Conservation (phyloP, 2,797 vertebrate species). For the Megaceryle alcyon region DNA sequence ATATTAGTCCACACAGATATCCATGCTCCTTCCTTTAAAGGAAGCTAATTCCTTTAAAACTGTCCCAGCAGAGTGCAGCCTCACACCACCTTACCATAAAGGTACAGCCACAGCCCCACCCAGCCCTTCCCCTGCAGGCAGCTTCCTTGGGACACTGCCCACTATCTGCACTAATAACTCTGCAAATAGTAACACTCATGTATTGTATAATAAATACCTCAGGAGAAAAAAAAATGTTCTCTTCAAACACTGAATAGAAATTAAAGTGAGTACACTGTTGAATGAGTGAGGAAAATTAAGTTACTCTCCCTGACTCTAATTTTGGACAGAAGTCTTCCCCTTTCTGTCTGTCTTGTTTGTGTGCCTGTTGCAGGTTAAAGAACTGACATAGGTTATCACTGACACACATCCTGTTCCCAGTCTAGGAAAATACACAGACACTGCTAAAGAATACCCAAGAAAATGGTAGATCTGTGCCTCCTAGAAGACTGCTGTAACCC, state of each 20-base stretch:
- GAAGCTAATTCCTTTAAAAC: not conserved
- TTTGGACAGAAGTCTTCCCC: not conserved
- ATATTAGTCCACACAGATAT: not conserved
- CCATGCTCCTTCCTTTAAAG: not conserved
- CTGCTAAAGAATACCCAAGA: not conserved
- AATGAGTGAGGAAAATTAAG: not conserved
- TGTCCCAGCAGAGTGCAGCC: accelerated
- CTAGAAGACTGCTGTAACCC: not conserved
- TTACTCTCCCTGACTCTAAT: not conserved
- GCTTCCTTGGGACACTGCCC: not conserved
- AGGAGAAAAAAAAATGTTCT: not conserved
- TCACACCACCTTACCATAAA: not conserved
- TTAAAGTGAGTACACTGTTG: not conserved
- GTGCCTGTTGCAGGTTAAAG: not conserved
- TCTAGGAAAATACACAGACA: not conserved
- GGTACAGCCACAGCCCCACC: not conserved
- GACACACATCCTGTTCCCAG: not conserved
- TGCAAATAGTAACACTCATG: not conserved
- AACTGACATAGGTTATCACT: not conserved
- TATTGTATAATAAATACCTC: not conserved
- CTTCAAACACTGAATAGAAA: not conserved
- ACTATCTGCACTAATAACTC: not conserved
- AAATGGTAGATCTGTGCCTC: not conserved
- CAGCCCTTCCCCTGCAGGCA: not conserved
- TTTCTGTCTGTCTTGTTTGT: not conserved